These are phyloP conservation scores for Papilio protenor DNA, from an alignment of 2,888 invertebrate species.

Conservation along the genomic window DNA sequence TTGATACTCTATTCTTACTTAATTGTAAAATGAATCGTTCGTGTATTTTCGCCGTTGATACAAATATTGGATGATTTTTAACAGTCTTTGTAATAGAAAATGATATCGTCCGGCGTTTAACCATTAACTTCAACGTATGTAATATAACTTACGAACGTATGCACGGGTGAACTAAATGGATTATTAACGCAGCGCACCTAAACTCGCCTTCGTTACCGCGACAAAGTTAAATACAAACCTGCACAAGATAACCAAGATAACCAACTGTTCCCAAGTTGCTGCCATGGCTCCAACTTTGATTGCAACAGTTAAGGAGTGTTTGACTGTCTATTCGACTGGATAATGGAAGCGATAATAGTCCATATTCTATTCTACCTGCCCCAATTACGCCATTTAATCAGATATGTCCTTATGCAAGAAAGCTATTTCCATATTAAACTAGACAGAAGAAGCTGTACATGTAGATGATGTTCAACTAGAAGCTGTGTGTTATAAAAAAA, in stretches of 20 bases:
- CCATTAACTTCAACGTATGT: background rate
- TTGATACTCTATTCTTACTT: background rate
- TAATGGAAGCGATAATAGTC: background rate
- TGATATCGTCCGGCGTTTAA: background rate
- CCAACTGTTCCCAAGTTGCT: slow-evolving; percentile 13
- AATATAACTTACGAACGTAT: background rate
- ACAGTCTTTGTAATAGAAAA: background rate
- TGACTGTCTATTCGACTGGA: background rate
- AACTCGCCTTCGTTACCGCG: background rate
- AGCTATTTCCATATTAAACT: background rate
- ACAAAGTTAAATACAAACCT: slow-evolving; percentile 23
- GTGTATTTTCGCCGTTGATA: background rate
- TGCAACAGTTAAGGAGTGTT: slow-evolving; percentile 6
- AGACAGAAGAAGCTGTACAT: background rate
- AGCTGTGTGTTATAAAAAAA: background rate
- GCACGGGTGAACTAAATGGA: background rate
- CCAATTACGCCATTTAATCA: background rate
- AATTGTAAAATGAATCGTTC: background rate
- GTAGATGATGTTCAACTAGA: background rate
- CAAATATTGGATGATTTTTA: background rate
- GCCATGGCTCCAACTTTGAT: slow-evolving; percentile 10
- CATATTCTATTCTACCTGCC: background rate
- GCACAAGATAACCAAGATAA: slow-evolving; percentile 21
- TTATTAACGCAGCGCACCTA: slow-evolving; percentile 6
- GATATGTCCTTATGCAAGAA: background rate